Evolutionary conservation across 2,888 invertebrate genomes (phyloP), one percentile per base, ranked within the genome.

Genomic region (Microplitis manilae): DNA sequence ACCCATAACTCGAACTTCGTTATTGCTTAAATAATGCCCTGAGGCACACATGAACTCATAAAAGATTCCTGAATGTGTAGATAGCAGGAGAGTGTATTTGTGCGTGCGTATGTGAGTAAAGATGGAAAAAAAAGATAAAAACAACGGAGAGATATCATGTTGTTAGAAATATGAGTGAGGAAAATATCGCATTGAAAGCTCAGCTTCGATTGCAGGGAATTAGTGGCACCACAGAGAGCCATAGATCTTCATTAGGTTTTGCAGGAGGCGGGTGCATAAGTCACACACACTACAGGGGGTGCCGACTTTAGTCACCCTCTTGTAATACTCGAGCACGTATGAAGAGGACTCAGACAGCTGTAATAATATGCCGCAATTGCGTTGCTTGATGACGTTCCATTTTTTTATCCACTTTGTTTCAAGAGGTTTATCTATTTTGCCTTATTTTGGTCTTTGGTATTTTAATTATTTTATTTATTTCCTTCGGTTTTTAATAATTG

Each of bases 171-270:
- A 50, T 50, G 9, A 50, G 13, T 13, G n/a, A 68, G 40, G 30
- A 62, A 72, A 72, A 40, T 17, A 30, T 70, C 30, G 17, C 30
- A 62, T 72, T 70, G 64, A 73, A 77, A 73, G 67, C 50, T 73
- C 40, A 62, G 68, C 50, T 67, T 76, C 39, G 65, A 65, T 75
- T 64, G 76, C n/a, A 70, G 65, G 68, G 77, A 77, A 77, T 77
- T 73, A 77, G 73, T 72, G 68, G 69, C 50, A 69, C 50, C 68
- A 73, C 69, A 72, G 30, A 68, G 67, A 68, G 68, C 83, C 82
- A 86, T 86, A 85, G 83, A 87, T 87, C 87, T 87, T 87, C 84
- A 86, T 88, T 87, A 87, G 83, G 82, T 79, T 78, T 30, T 30
- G 77, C 71, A 79, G 61, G 41, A 79, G 82, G 82, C 79, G 82